Base-by-base conservation (phyloP, 2,797 vertebrate genomes). In the Thalassophryne amazonica region DNA sequence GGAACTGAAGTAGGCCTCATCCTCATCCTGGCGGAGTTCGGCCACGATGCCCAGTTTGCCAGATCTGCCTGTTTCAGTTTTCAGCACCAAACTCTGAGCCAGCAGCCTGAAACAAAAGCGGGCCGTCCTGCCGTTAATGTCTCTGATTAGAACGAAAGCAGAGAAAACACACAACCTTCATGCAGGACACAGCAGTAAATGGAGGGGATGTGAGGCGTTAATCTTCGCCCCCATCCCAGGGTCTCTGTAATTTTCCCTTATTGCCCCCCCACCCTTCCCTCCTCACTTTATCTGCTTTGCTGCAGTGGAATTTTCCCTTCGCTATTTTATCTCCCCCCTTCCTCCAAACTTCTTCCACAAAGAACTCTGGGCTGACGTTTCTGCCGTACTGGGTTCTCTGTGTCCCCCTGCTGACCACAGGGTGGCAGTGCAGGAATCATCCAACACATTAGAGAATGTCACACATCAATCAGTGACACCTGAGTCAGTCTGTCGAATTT, bases 1-100 rank as follows among this genome's bases (percentile, higher is more conserved):
- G 9, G 97, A 99, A 85, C 93, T 91, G 91, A 99, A 99, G 86
- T 99, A 99, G 76, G 94, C 91, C 15, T 93, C 92, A 32, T 98
- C 95, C 68, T 99, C 96, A 1, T 96, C 93, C 51, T 97, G 94
- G 0, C 76, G 81, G 19, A 98, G 93, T 64, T 92, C 93, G 2
- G 92, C 89, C 38, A 94, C 69, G 9, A 89, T 12, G 12, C 84
- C 69, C 38, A 85, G 40, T 22, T 86, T 71, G 10, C 80, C 63
- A 0, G 84, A 52, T 55, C 75, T 83, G 57, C 83, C 34, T 41
- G 89, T 86, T 71, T 93, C 94, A 20, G 89, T 21, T n/a, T 85
- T 95, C 88, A 98, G 88, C 74, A 99, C 93, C 80, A 98, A 86
- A 78, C 92, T 90, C 83, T 93, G 94, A 30, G 92, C 93, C 86